phyloP scores from a whole-genome alignment of 2,888 invertebrate genomes.

The Callimorpha dominula region DNA sequence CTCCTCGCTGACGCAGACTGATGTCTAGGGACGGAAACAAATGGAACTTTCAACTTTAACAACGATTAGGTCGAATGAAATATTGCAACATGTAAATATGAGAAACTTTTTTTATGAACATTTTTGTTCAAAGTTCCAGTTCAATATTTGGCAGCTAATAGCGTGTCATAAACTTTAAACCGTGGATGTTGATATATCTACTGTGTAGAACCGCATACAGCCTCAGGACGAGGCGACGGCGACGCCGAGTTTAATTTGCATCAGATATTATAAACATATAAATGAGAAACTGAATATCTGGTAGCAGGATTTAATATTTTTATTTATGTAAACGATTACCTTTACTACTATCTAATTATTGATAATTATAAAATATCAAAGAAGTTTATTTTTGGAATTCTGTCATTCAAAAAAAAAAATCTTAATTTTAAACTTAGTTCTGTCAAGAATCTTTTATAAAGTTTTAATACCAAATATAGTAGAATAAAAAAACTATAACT shows the following conservation, averaged over 20 bases:
- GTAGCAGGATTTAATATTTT: background rate
- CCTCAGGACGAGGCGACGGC: too few species aligned
- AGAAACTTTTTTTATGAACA: slow-evolving; percentile 33
- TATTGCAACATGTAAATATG: slow-evolving; percentile 53
- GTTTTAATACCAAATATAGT: background rate
- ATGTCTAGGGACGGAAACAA: slow-evolving; percentile 67
- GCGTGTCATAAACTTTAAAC: background rate
- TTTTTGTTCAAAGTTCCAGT: slow-evolving; percentile 21
- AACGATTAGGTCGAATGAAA: slow-evolving; percentile 59
- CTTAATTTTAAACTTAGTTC: background rate
- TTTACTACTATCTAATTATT: background rate
- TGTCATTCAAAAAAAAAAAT: background rate
- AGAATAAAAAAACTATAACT: background rate
- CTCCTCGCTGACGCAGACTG: slow-evolving; percentile 62
- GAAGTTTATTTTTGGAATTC: background rate
- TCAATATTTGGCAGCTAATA: slow-evolving; percentile 13
- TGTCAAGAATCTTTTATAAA: background rate
- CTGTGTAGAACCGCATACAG: too few species aligned
- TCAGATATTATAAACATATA: too few species aligned
- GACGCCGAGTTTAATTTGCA: too few species aligned
- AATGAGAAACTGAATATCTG: too few species aligned
- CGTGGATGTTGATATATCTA: background rate
- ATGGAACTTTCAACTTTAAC: slow-evolving; percentile 62
- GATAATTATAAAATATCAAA: background rate
- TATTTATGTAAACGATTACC: background rate